Percentiles rank a stretch among this genome's conserved stretches.
Conservation (phyloP, 2,797 vertebrate species). For the Miichthys miiuy region DNA sequence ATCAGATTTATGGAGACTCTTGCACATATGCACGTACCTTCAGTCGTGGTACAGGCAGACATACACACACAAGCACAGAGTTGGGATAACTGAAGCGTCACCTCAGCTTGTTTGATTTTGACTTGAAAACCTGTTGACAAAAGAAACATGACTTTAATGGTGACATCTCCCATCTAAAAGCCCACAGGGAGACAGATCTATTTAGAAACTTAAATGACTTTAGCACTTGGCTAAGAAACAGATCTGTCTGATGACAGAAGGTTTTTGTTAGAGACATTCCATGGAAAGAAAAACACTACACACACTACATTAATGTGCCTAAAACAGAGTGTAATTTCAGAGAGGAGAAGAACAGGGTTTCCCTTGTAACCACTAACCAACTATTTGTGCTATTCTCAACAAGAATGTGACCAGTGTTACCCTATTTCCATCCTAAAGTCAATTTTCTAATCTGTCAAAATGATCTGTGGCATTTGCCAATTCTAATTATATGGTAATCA, state of each 20-base stretch:
- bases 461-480: slow-evolving; percentile 50
- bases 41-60: not conserved
- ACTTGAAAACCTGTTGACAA: slow-evolving; percentile 28
- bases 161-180: slow-evolving; percentile 10
- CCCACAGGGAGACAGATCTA: slow-evolving; percentile 19
- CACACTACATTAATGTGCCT: slow-evolving; percentile 62
- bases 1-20: slow-evolving; percentile 38
- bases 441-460: slow-evolving; percentile 63
- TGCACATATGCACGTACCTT: not conserved
- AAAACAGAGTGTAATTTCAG: slow-evolving; percentile 71
- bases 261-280: slow-evolving; percentile 39
- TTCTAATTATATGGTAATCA: slow-evolving; percentile 65
- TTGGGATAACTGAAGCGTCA: slow-evolving; percentile 13
- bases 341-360: slow-evolving; percentile 64
- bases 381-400: slow-evolving; percentile 73
- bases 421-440: slow-evolving; percentile 52
- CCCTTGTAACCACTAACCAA: slow-evolving; percentile 72
- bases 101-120: not conserved
- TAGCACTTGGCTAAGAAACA: slow-evolving; percentile 45
- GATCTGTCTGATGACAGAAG: slow-evolving; percentile 44
- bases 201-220: slow-evolving; percentile 42
- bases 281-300: slow-evolving; percentile 63
- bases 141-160: slow-evolving; percentile 25
- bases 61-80: not conserved
- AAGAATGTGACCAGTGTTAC: slow-evolving; percentile 62